Percentiles rank a stretch among this genome's conserved stretches.
Evolutionary conservation across 2,113 vertebrate genomes (phyloP).

Genomic region (Bostrychus sinensis): DNA sequence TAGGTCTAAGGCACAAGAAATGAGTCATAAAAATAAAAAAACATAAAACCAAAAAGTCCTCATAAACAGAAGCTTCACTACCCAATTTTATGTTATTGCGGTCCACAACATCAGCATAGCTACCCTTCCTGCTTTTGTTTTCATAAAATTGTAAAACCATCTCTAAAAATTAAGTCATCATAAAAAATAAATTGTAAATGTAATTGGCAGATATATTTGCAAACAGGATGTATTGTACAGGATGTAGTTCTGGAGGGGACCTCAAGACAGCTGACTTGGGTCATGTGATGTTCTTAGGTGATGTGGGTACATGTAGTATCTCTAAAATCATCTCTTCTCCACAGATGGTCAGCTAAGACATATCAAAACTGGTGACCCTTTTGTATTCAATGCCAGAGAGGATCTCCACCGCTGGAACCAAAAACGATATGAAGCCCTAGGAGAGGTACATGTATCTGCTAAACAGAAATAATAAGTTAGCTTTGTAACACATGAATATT

Average conservation of each 20-base stretch:
- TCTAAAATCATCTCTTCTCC: constrained; percentile 3
- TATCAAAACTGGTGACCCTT: constrained; percentile 89
- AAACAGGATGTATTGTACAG: no score
- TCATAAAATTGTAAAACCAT: no score
- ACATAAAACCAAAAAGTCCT: constrained; percentile 18
- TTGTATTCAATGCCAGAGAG: constrained; percentile 96
- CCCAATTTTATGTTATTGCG: no score
- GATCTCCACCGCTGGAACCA: constrained; percentile 98
- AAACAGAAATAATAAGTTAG: neutral
- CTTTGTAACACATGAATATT: neutral
- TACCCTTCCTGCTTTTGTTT: no score
- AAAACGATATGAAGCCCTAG: constrained; percentile 96
- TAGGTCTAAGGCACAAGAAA: constrained; percentile 14
- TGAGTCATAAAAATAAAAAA: constrained; percentile 22
- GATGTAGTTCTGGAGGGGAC: no score
- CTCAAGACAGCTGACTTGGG: no score
- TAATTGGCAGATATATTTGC: neutral
- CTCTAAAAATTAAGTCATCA: no score
- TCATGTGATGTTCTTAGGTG: no score
- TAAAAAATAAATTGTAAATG: neutral
- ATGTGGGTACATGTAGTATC: neutral
- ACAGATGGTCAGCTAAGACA: constrained; percentile 85
- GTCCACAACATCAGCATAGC: no score
- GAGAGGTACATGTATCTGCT: constrained; percentile 84
- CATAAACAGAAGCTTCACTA: no score